These are phyloP conservation scores for Chesias legatella DNA, from an alignment of 2,888 invertebrate species.

Conservation along the genomic window DNA sequence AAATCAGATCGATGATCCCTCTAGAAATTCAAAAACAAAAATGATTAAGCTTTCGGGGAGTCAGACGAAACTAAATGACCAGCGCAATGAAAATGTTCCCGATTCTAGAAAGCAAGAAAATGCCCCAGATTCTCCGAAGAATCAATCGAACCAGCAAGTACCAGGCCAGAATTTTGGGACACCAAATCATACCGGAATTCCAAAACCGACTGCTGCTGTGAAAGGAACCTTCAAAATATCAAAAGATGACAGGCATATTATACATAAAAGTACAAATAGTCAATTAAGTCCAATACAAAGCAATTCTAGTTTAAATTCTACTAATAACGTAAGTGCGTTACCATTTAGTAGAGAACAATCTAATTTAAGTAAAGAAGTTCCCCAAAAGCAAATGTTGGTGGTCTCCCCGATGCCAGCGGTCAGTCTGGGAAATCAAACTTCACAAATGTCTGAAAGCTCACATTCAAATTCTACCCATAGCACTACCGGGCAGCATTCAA, in stretches of 20 bases:
- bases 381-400: slow-evolving; percentile 78
- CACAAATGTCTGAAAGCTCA: slow-evolving; percentile 85
- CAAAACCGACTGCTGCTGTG: slow-evolving; percentile 94
- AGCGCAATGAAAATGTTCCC: slow-evolving; percentile 45
- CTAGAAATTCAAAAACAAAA: slow-evolving; percentile 58
- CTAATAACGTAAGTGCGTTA: slow-evolving; percentile 71
- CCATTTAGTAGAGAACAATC: slow-evolving; percentile 75
- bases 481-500: slow-evolving; percentile 84
- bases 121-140: slow-evolving; percentile 38
- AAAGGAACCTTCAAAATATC: slow-evolving; percentile 92
- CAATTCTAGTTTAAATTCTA: slow-evolving; percentile 79
- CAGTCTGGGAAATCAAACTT: slow-evolving; percentile 49
- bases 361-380: slow-evolving; percentile 72
- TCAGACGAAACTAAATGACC: slow-evolving; percentile 65
- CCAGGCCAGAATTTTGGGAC: slow-evolving; percentile 69
- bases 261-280: slow-evolving; percentile 78
- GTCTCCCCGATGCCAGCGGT: slow-evolving; percentile 88
- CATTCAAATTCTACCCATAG: slow-evolving; percentile 80
- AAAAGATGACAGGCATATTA: slow-evolving; percentile 76
- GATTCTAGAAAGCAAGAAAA: slow-evolving; percentile 49
- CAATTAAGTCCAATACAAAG: slow-evolving; percentile 80
- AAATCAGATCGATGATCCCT: slow-evolving; percentile 70
- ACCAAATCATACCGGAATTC: slow-evolving; percentile 83
- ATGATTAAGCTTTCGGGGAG: slow-evolving; percentile 74
- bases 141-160: slow-evolving; percentile 46